phyloP scores from a whole-genome alignment of 2,113 vertebrate genomes.

The Ranitomeya variabilis region DNA sequence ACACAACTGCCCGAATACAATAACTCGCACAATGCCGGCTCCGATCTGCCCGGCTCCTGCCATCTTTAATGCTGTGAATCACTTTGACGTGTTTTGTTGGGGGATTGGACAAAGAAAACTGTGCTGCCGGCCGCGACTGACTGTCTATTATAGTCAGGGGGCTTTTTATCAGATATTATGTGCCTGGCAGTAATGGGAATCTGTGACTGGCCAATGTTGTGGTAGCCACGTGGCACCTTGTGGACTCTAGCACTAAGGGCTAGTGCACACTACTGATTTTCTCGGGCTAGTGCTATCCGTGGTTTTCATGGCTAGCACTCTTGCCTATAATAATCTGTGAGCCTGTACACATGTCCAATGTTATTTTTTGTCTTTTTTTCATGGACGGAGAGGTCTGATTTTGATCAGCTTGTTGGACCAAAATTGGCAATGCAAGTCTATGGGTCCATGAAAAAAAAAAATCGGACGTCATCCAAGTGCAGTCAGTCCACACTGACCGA shows the following conservation, averaged over 20 bases:
- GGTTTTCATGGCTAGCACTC: no score
- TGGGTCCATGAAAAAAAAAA: no score
- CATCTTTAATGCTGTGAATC: conserved; percentile 33
- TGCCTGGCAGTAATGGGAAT: neutral
- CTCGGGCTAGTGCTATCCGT: no score
- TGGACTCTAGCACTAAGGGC: neutral
- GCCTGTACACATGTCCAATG: no score
- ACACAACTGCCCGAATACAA: conserved; percentile 27
- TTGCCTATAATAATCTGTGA: no score
- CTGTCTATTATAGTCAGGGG: neutral
- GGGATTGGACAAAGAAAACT: conserved; percentile 42
- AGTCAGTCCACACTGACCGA: no score
- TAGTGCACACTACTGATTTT: neutral
- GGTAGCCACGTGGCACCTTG: neutral
- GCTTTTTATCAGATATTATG: neutral
- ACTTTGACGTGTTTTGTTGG: conserved; percentile 39
- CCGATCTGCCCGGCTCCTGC: conserved; percentile 7
- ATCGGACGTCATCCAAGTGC: no score
- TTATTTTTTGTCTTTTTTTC: no score
- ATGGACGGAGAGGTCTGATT: no score
- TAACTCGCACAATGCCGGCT: conserved; percentile 46
- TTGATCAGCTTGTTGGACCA: no score
- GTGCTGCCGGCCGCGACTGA: neutral
- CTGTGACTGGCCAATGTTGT: neutral
- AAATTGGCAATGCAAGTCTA: no score